Base-by-base conservation (phyloP, 2,797 vertebrate genomes). In the Tragelaphus oryx region DNA sequence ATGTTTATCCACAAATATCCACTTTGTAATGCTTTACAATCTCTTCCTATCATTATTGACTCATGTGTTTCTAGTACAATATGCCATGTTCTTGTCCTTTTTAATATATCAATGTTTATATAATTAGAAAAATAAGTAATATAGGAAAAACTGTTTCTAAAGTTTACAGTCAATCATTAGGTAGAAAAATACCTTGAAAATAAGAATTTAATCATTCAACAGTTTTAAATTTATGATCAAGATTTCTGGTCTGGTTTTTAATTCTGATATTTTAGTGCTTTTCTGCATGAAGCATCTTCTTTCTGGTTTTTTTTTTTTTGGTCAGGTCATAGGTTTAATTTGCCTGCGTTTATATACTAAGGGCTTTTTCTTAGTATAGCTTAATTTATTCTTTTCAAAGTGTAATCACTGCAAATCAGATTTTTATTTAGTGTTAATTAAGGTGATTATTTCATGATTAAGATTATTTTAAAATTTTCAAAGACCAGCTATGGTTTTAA, bases 341-440 rank as follows among this genome's bases (percentile, higher is more conserved):
- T 65, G 3, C 26, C 90, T 91, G 75, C 92, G 90, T 74, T 93
- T 91, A 83, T 95, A 79, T 87, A 96, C 60, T 95, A 95, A 65
- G 6, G 54, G 48, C 78, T 96, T 20, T 97, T 33, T 90, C 50
- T 94, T 97, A 89, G 13, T 76, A 44, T 65, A n/a, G 26, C 68
- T 95, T 96, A 87, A 94, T 95, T 90, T 79, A 85, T 89, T 95
- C 46, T 89, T 98, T 87, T 96, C 84, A 85, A 95, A 89, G 96
- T 96, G 76, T 87, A 54, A 65, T 81, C 79, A 95, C 74, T 18
- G 71, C 78, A 20, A 82, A 62, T 76, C 95, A 95, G 52, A 90
- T 95, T 95, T 98, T 97, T 97, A 96, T 84, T 92, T 94, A 65
- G 46, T 95, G 75, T 92, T 93, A 96, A 33, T 97, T 95, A 96